Percentiles rank a stretch among this genome's conserved stretches.
Conservation (phyloP, 2,797 vertebrate species). For the Manis pentadactyla region DNA sequence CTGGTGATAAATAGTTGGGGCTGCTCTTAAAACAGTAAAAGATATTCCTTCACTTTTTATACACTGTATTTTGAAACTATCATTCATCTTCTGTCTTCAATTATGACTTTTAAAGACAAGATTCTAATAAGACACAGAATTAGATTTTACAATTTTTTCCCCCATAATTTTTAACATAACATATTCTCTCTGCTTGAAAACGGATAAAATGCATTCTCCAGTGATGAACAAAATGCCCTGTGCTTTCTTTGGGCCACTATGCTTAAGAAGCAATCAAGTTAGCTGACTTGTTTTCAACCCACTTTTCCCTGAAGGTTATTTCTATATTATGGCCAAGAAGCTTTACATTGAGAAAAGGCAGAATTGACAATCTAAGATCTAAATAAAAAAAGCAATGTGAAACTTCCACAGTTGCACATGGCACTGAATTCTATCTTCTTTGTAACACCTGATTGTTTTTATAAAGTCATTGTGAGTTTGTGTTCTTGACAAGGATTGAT, state of each 20-base stretch:
- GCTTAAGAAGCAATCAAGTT: neutral
- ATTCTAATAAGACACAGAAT: neutral
- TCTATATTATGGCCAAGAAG: neutral
- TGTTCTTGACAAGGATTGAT: slow-evolving; percentile 77
- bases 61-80: neutral
- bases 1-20: neutral
- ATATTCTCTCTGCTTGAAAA: neutral
- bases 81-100: neutral
- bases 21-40: neutral
- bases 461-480: slow-evolving; percentile 69
- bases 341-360: neutral
- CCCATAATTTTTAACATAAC: neutral
- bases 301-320: neutral
- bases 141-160: neutral
- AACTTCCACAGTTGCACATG: neutral
- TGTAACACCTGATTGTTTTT: slow-evolving; percentile 53
- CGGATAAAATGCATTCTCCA: neutral
- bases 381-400: neutral
- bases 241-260: neutral
- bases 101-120: neutral
- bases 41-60: neutral
- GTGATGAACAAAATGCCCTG: neutral
- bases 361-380: neutral
- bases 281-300: neutral
- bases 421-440: slow-evolving; percentile 35